Base-by-base conservation (phyloP, 2,113 vertebrate genomes). In the Coturnix japonica region DNA sequence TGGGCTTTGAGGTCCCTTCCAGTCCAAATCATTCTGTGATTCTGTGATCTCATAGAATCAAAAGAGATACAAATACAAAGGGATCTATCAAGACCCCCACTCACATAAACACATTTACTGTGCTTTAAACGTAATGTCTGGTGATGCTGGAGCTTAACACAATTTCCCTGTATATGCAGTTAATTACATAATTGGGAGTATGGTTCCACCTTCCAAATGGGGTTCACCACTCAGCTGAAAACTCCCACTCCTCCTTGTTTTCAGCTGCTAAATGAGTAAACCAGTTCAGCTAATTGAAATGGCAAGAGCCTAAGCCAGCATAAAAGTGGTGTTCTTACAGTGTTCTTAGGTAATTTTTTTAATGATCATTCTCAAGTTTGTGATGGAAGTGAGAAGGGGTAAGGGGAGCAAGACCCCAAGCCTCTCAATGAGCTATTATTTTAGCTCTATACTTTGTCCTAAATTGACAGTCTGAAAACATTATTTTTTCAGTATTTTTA, bases 31-130 rank as follows among this genome's bases (percentile, higher is more conserved):
- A 53, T 53, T 53, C 51, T 30, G 26, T 28, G 26, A 53, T 53
- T 53, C 26, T 28, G 6, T 28, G 51, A 41, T 12, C 47, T 75
- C 23, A 7, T 18, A 79, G 67, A 78, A 56, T 7, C 15, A 51
- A 72, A 30, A 11, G 31, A 33, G 9, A 30, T 53, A 53, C 13
- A 26, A 26, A 33, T 9, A 31, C 0, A 0, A 46, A 64, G 54
- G 30, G 19, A 84, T 14, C 6, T 54, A 5, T 41, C 22, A 64
- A 10, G 6, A 64, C 3, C 8, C 7, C 0, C 9, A 0, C 6
- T 13, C 18, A 46, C 9, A 9, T 13, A 30, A 8, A 18, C 28
- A 60, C 39, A 75, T 56, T 7, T 30, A 33, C 11, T 28, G 81
- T 71, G 64, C 64, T 80, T 11, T 69, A 80, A 47, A 57, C 26